Evolutionary conservation across 1,140 invertebrate species (phyloP).

Genomic region (Helicoverpa zea): DNA sequence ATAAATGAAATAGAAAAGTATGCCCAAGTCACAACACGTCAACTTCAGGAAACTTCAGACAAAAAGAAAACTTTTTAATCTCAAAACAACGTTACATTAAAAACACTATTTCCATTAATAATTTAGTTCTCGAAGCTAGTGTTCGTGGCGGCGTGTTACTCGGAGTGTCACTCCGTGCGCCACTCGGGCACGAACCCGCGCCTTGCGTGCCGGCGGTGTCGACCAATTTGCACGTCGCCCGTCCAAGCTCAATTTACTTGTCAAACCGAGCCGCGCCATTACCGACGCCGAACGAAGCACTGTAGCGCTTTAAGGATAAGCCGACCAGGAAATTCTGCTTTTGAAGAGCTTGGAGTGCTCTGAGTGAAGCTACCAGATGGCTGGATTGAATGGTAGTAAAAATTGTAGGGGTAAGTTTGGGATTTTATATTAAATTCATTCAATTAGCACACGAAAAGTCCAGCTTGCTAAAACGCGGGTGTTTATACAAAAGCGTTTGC

Average conservation of each 20-base stretch:
- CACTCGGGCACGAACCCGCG: slow-evolving; percentile 22
- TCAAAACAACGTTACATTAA: background rate
- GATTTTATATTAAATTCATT: background rate
- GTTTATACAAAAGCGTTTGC: background rate
- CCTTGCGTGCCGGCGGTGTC: slow-evolving; percentile 64
- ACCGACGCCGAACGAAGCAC: background rate
- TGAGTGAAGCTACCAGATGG: too few relatives aligned
- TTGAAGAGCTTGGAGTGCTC: background rate
- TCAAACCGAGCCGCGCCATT: slow-evolving; percentile 68
- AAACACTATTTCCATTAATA: slow-evolving; percentile 32
- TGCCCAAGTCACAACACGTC: background rate
- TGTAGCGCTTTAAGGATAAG: slow-evolving; percentile 27
- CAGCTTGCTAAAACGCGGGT: background rate
- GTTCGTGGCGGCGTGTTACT: slow-evolving; percentile 41
- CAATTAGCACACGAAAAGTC: background rate
- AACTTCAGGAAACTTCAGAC: background rate
- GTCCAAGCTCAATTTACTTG: slow-evolving; percentile 74
- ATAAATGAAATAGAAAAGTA: too few relatives aligned
- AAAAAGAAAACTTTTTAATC: background rate
- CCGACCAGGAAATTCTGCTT: background rate
- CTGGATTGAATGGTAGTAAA: background rate
- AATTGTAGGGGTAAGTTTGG: background rate
- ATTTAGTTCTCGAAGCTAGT: slow-evolving; percentile 36
- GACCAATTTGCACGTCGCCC: slow-evolving; percentile 79
- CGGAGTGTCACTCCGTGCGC: slow-evolving; percentile 43